Conservation (phyloP, 2,113 vertebrate genomes). For the Ailuropoda melanoleuca region DNA sequence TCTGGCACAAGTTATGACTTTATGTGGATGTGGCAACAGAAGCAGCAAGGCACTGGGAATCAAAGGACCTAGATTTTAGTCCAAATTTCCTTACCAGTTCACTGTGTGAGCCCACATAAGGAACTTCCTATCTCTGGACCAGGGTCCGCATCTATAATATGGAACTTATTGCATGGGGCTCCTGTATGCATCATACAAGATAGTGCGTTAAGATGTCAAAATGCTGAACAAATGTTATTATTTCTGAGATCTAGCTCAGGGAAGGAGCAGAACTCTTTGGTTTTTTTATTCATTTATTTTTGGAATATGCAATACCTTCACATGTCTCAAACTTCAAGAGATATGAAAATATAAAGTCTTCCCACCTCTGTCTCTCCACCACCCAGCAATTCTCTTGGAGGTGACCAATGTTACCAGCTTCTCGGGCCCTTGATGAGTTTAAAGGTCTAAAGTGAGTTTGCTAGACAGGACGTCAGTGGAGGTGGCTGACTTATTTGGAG, state of each 20-base stretch:
- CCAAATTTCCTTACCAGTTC: background rate
- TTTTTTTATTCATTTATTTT: background rate
- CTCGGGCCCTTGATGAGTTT: background rate
- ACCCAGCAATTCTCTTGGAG: background rate
- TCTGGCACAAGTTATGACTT: constrained; percentile 21
- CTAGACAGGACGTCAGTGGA: background rate
- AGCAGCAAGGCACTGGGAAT: constrained; percentile 1
- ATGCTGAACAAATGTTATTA: background rate
- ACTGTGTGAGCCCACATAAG: background rate
- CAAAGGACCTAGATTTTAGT: background rate
- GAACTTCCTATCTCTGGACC: background rate
- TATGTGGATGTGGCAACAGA: background rate
- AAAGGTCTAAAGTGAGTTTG: background rate
- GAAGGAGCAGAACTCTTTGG: background rate
- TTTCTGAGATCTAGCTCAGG: background rate
- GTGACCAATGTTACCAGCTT: background rate
- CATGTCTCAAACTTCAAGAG: background rate
- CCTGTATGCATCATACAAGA: background rate
- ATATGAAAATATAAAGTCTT: background rate
- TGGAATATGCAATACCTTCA: background rate
- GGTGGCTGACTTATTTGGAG: background rate
- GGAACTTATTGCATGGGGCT: background rate
- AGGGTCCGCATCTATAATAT: background rate
- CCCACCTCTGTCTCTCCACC: background rate
- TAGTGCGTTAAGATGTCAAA: background rate